These are phyloP conservation scores for Burhinus oedicnemus DNA, from an alignment of 2,113 vertebrate genomes.

Conservation along the genomic window DNA sequence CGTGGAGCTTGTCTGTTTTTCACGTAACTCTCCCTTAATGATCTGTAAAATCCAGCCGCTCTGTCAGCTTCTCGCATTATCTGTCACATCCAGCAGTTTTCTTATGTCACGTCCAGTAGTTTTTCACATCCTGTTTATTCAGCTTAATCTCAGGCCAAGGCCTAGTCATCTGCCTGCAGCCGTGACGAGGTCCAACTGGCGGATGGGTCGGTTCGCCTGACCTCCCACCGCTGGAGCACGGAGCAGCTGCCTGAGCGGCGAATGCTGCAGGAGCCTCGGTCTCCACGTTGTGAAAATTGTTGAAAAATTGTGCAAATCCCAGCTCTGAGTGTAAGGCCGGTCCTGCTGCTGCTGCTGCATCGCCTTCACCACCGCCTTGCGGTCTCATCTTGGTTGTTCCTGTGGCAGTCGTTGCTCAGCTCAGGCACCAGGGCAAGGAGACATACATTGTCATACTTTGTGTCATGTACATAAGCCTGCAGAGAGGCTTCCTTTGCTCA, in stretches of 20 bases:
- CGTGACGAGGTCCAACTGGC: not conserved
- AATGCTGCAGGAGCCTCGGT: not conserved
- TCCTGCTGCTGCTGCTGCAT: not conserved
- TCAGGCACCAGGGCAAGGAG: not conserved
- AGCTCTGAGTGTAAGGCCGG: not conserved
- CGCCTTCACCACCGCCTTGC: not conserved
- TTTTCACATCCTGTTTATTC: not conserved
- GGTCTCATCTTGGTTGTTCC: not conserved
- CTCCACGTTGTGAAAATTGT: not conserved
- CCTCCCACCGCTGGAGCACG: fast-evolving
- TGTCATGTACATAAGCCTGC: fast-evolving
- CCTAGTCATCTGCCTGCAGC: not conserved
- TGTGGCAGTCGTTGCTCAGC: not conserved
- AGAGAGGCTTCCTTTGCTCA: not conserved
- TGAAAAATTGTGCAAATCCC: not conserved
- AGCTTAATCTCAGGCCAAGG: not conserved
- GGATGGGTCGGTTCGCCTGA: fast-evolving
- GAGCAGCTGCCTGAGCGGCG: not conserved
- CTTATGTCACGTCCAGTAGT: not conserved
- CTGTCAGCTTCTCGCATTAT: not conserved
- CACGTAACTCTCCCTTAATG: not conserved
- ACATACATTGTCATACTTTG: not conserved
- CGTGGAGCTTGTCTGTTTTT: not conserved
- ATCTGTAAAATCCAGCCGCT: not conserved
- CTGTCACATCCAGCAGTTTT: not conserved